These are phyloP conservation scores for Litocranius walleri DNA, from an alignment of 2,113 vertebrate species.

Conservation along the genomic window DNA sequence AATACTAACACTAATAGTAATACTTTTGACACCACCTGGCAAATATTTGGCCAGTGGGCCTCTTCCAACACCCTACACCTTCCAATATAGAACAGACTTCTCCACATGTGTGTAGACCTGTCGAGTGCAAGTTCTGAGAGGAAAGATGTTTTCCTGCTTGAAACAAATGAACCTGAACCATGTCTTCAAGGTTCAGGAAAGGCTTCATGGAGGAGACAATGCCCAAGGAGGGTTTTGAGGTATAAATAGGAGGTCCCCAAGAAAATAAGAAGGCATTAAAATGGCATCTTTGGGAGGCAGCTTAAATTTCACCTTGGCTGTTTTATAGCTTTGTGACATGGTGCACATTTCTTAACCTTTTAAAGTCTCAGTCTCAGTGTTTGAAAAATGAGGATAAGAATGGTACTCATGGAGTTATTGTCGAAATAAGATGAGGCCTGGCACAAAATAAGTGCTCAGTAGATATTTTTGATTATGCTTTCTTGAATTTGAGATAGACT, in stretches of 20 bases:
- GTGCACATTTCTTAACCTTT: neutral
- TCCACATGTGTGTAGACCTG: neutral
- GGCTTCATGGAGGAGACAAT: neutral
- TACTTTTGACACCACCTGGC: neutral
- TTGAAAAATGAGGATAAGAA: neutral
- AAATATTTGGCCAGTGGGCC: neutral
- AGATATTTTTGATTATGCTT: neutral
- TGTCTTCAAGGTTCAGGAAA: neutral
- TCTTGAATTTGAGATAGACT: neutral
- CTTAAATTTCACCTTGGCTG: neutral
- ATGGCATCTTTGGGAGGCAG: neutral
- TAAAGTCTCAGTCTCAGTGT: neutral
- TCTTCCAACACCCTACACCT: neutral
- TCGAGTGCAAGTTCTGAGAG: neutral
- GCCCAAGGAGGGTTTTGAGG: neutral
- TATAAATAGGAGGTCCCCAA: neutral
- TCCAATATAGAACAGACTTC: neutral
- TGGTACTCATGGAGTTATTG: neutral
- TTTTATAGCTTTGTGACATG: neutral
- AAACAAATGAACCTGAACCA: neutral
- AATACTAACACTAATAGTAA: neutral
- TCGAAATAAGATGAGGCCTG: neutral
- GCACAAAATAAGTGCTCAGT: neutral
- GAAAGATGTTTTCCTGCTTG: neutral
- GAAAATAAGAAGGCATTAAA: neutral